Conservation (phyloP, 2,113 vertebrate species). For the Vulpes ferrilata region DNA sequence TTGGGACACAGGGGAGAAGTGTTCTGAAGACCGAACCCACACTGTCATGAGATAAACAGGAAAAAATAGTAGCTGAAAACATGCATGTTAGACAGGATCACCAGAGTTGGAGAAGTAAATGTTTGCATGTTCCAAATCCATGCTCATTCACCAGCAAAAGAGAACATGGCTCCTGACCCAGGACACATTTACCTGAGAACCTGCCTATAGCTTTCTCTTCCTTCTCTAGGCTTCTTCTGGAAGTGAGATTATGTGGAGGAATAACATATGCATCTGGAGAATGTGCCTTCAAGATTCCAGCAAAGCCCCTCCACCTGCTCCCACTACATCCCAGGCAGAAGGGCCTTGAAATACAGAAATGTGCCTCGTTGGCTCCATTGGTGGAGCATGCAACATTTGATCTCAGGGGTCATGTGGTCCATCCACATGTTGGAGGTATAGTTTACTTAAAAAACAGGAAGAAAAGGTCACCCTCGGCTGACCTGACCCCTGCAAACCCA, state of each 20-base stretch:
- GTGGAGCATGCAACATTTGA: too few species aligned
- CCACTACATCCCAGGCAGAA: background rate
- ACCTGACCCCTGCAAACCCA: background rate
- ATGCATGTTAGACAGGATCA: background rate
- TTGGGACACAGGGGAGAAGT: background rate
- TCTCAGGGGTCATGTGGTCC: background rate
- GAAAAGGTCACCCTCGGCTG: background rate
- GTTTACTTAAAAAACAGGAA: background rate
- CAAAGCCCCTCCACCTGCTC: background rate
- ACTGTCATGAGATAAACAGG: background rate
- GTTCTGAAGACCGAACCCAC: background rate
- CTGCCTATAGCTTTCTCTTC: background rate
- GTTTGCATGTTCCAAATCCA: background rate
- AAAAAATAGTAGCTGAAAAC: background rate
- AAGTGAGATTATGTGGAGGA: background rate
- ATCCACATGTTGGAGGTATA: background rate
- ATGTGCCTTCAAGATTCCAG: background rate
- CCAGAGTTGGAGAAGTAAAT: background rate
- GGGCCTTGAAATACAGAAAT: background rate
- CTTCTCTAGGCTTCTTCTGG: background rate
- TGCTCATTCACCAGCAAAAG: background rate
- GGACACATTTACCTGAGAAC: background rate
- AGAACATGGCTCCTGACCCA: background rate
- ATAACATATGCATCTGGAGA: background rate
- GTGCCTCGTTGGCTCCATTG: too few species aligned